Conservation (phyloP, 2,888 invertebrate genomes). For the Hipparchia semele region DNA sequence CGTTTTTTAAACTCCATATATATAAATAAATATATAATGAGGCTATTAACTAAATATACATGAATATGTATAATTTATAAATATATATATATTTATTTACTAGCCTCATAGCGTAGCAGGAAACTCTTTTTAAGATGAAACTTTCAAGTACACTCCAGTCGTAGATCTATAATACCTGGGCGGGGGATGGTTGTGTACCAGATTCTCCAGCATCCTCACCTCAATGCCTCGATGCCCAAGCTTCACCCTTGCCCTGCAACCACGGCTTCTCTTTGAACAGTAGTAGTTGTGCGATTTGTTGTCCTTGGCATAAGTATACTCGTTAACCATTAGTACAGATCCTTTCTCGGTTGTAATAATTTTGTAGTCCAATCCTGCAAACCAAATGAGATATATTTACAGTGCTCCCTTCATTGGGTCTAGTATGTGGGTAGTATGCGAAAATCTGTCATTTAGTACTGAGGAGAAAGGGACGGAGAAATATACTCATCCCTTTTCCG, state of each 20-base stretch:
- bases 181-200: slow-evolving; percentile 26
- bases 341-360: slow-evolving; percentile 38
- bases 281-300: slow-evolving; percentile 43
- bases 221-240: slow-evolving; percentile 20
- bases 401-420: no score
- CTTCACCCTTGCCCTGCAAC: slow-evolving; percentile 33
- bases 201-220: slow-evolving; percentile 13
- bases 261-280: slow-evolving; percentile 42
- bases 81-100: no score
- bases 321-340: slow-evolving; percentile 47
- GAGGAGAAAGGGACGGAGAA: no score
- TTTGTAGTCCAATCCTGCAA: slow-evolving; percentile 32
- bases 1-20: no score
- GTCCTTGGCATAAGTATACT: slow-evolving; percentile 47
- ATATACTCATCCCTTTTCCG: no score
- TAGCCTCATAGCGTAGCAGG: no score
- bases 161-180: slow-evolving; percentile 25
- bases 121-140: slow-evolving; percentile 12
- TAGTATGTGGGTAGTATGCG: no score
- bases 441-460: no score
- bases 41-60: no score
- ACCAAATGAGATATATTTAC: not conserved
- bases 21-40: no score
- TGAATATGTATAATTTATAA: no score
- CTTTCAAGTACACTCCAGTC: slow-evolving; percentile 23